Base-by-base conservation (phyloP, 2,113 vertebrate species). In the Rousettus leschenaultii region DNA sequence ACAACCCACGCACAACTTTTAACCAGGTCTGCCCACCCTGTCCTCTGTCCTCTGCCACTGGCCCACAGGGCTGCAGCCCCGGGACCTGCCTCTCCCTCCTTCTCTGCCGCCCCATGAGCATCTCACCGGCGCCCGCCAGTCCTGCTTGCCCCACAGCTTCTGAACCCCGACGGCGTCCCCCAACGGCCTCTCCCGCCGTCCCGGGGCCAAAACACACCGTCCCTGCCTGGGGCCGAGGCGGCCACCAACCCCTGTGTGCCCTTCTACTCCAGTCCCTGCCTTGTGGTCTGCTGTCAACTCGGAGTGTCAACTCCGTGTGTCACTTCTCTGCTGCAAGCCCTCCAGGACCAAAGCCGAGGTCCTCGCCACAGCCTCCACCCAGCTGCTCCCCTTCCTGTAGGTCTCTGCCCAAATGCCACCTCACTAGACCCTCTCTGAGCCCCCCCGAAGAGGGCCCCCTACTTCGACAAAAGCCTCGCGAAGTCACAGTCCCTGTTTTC, bases 301-400 rank as follows among this genome's bases (percentile, higher is more conserved):
- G 3, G 13, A 3, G 4, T 70, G 12, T 19, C 84, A 15, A 40
- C 40, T 40, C 7, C 1, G 55, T 33, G 12, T 4, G 43, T 8
- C 63, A 14, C 2, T 28, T 16, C 53, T 35, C 40, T 5, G 63
- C 24, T 71, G 45, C 35, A 51, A 55, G 75, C 3, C 40, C 24
- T 61, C 45, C 55, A 33, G 13, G 1, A 38, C 21, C 22, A 24
- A 61, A 78, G 48, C 35, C 70, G 18, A 88, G 55, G 30, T 48
- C 86, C 83, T 19, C 3, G 4, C 65, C 33, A 14, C 53, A 10
- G 43, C 74, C 57, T 33, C 7, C 11, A 6, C 1, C 48, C 48
- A 5, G 19, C 61, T 19, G 12, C 0, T 5, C 18, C 38, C 40
- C 35, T 68, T 59, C 16, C 30, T 48, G 7, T 24, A 40, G 15